These are phyloP conservation scores for Acleris holmiana DNA, from an alignment of 2,888 invertebrate genomes.

Conservation along the genomic window DNA sequence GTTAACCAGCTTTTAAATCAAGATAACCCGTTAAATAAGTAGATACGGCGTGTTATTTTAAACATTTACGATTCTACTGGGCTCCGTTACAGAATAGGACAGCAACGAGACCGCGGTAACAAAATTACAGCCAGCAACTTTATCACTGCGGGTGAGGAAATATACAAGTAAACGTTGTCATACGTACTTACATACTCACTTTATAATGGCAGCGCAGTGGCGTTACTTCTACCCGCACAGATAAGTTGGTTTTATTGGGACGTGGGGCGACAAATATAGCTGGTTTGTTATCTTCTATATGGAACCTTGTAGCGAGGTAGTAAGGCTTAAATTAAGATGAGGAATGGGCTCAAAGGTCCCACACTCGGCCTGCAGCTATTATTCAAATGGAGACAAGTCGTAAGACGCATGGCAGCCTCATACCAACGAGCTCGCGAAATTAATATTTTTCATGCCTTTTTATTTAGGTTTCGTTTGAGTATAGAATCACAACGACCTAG, in stretches of 20 bases:
- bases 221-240: conserved; percentile 1
- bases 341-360: background rate
- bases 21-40: too few relatives aligned
- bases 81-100: too few relatives aligned
- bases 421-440: conserved; percentile 19
- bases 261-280: conserved; percentile 20
- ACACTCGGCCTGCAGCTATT: conserved; percentile 12
- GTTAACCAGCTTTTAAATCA: too few relatives aligned
- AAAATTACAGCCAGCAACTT: conserved; percentile 25
- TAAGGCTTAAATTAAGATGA: conserved; percentile 1
- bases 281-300: background rate
- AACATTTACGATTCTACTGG: too few relatives aligned
- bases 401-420: conserved; percentile 12
- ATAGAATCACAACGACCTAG: conserved; percentile 5
- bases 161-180: background rate
- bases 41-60: too few relatives aligned
- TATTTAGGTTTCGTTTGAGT: conserved; percentile 18
- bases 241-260: conserved; percentile 8
- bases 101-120: conserved; percentile 2
- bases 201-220: background rate
- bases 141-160: background rate
- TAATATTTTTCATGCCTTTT: conserved; percentile 31
- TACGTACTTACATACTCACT: background rate
- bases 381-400: conserved; percentile 26
- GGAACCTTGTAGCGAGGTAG: background rate